Evolutionary conservation across 2,797 vertebrate species (phyloP), one percentile per base, ranked within the genome.

Genomic region (Mustela erminea): DNA sequence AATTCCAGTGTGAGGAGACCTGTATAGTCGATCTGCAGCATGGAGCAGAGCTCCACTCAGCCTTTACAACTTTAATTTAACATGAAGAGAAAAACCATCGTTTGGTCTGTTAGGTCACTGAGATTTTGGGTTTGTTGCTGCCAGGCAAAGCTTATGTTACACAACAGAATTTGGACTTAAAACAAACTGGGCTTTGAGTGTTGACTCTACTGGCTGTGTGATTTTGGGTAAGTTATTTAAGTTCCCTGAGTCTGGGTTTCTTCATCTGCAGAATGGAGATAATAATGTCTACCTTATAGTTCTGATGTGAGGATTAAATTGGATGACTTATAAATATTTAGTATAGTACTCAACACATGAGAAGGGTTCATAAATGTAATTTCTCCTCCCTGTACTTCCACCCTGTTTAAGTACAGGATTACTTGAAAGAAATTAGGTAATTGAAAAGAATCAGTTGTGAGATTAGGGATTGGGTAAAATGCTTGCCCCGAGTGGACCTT

Each of bases 281-380:
- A 49, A 70, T 89, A 74, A 68, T 62, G 49, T 23, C 56, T 38
- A 7, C 35, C n/a, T 85, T 77, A 74, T 6, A 87, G 29, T 90
- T 96, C 29, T 66, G 66, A 58, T 78, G 23, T 38, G 35, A 95
- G 35, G 70, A 83, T 87, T 93, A 60, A 93, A 46, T 41, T 68
- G 70, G 70, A 46, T 74, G 81, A 68, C 81, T 80, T 81, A 10
- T 83, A 96, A 88, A 41, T 96, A 74, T 41, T 94, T 95, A 74
- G 41, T 29, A 38, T 60, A 32, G 27, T 62, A 74, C 20, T 68
- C 32, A 64, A 0, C 21, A 46, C 4, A 9, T 13, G 29, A 52
- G 52, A 83, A 58, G 25, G 83, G 13, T 80, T 81, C 38, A 4
- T 52, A 91, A 91, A 35, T 62, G 35, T 62, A 23, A 32, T 41